phyloP scores from a whole-genome alignment of 2,888 invertebrate genomes.

The Blera fallax region DNA sequence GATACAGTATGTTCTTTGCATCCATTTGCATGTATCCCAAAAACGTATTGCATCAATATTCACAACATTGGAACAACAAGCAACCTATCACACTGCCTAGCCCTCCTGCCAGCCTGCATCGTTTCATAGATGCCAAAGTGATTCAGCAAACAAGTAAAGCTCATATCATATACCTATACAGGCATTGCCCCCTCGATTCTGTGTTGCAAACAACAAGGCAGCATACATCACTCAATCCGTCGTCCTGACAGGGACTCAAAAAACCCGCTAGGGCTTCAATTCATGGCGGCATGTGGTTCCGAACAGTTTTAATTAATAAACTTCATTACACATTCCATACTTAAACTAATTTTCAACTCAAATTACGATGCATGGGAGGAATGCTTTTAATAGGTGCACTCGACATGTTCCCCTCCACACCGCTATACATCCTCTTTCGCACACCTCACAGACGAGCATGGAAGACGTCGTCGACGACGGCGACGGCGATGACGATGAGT shows the following conservation, averaged over 20 bases:
- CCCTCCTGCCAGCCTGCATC: conserved; percentile 5
- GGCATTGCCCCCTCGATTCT: neutral
- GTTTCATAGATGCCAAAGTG: conserved; percentile 52
- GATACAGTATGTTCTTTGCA: conserved; percentile 17
- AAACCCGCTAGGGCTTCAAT: conserved; percentile 71
- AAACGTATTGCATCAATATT: conserved; percentile 70
- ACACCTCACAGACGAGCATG: conserved; percentile 10
- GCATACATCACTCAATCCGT: conserved; percentile 65
- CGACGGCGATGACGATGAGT: neutral
- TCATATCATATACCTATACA: neutral
- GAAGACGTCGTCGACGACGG: conserved; percentile 12
- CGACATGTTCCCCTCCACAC: conserved; percentile 65
- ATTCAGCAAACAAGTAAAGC: conserved; percentile 59
- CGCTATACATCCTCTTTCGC: neutral
- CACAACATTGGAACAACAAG: conserved; percentile 68
- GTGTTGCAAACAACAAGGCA: conserved; percentile 56
- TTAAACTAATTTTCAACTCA: conserved; percentile 76
- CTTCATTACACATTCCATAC: conserved; percentile 76
- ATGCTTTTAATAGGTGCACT: conserved; percentile 75
- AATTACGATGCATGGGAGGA: conserved; percentile 75
- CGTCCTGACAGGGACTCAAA: conserved; percentile 68
- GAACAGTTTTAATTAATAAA: conserved; percentile 76
- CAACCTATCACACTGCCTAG: conserved; percentile 49
- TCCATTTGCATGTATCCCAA: conserved; percentile 66
- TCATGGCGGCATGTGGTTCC: conserved; percentile 72